phyloP scores from a whole-genome alignment of 2,888 invertebrate genomes.

The Drosophila aldrichi region DNA sequence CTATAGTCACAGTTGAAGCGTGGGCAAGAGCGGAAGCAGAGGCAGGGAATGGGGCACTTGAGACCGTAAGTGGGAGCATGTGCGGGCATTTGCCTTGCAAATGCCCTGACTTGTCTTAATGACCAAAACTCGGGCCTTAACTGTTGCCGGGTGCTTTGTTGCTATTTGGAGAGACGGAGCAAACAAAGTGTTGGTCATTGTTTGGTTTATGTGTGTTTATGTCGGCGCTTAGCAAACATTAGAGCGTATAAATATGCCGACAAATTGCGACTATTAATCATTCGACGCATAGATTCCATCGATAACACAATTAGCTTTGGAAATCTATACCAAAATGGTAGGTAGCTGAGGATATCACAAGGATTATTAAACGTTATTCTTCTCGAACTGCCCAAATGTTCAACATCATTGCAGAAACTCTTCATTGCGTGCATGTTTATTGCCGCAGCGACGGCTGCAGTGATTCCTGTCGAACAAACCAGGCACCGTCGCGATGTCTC shows the following conservation, averaged over 20 bases:
- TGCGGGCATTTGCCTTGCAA: slow-evolving; percentile 68
- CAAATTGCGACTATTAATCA: slow-evolving; percentile 78
- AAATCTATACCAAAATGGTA: slow-evolving; percentile 75
- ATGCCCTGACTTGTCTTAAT: slow-evolving; percentile 55
- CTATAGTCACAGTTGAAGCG: slow-evolving; percentile 10
- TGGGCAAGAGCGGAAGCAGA: slow-evolving; percentile 18
- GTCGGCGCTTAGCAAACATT: slow-evolving; percentile 65
- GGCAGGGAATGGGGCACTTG: slow-evolving; percentile 59
- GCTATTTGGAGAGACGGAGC: slow-evolving; percentile 51
- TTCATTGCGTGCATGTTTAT: slow-evolving; percentile 73
- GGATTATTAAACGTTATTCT: slow-evolving; percentile 14
- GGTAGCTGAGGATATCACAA: slow-evolving; percentile 31
- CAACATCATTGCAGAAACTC: slow-evolving; percentile 62
- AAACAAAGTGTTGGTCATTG: slow-evolving; percentile 73
- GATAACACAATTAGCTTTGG: slow-evolving; percentile 70
- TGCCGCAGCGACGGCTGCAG: slow-evolving; percentile 80
- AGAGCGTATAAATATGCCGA: slow-evolving; percentile 77
- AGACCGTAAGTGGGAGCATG: slow-evolving; percentile 73
- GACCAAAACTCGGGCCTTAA: slow-evolving; percentile 36
- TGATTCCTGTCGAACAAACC: slow-evolving; percentile 78
- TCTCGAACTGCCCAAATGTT: slow-evolving; percentile 1
- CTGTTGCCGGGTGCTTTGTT: slow-evolving; percentile 49
- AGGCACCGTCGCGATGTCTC: slow-evolving; percentile 81
- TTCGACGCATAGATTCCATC: slow-evolving; percentile 81
- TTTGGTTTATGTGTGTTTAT: slow-evolving; percentile 51